A percentile compares a stretch with the other conserved stretches of the same genome.
phyloP scores from a whole-genome alignment of 2,888 invertebrate species.

The Melikaiella ostensackeni region DNA sequence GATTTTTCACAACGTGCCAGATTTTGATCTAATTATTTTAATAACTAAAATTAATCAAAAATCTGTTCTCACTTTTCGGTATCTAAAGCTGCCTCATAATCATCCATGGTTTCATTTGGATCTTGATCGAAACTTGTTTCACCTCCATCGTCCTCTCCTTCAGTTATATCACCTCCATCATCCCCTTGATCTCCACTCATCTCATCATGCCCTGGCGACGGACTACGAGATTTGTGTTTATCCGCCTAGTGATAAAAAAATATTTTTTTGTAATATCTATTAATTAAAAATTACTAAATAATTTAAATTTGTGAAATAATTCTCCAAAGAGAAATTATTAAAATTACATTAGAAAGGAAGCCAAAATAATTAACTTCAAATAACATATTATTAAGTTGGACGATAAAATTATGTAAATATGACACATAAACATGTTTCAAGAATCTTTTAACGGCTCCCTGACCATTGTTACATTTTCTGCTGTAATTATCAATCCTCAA shows the following conservation, averaged over 20 bases:
- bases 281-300: not conserved
- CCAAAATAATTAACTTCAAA: too few relatives aligned
- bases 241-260: constrained; percentile 74
- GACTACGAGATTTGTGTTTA: constrained; percentile 82
- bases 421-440: too few relatives aligned
- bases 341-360: too few relatives aligned
- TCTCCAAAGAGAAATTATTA: not conserved
- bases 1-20: not conserved
- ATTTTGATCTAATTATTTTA: too few relatives aligned
- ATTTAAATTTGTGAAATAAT: not conserved
- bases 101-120: constrained; percentile 84
- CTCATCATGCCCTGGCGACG: constrained; percentile 80
- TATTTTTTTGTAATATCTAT: constrained; percentile 71
- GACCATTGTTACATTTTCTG: not conserved
- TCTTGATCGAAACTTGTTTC: constrained; percentile 81
- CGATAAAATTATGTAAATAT: too few relatives aligned
- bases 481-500: not conserved
- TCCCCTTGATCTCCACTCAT: constrained; percentile 82
- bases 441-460: too few relatives aligned
- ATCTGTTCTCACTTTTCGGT: constrained; percentile 81
- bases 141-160: constrained; percentile 80
- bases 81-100: constrained; percentile 84
- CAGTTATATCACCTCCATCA: constrained; percentile 81
- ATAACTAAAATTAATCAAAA: not conserved
- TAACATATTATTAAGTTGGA: too few relatives aligned